A percentile compares a stretch with the other conserved stretches of the same genome.
These are phyloP conservation scores for Epizoanthus stellaris DNA, from an alignment of 92 coral and sea anemone species.

Conservation along the genomic window DNA sequence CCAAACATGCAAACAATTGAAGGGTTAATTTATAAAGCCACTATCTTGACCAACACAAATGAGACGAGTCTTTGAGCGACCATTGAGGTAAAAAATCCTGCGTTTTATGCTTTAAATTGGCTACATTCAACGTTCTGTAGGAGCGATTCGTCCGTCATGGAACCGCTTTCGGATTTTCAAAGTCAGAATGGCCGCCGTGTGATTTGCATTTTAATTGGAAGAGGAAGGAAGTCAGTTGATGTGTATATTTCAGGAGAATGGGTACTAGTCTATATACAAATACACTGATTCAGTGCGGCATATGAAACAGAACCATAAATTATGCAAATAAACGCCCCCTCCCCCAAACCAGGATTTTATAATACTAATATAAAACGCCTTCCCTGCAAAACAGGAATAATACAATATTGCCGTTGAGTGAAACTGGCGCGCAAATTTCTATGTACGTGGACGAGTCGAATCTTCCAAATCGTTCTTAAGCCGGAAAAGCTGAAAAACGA, in stretches of 20 bases:
- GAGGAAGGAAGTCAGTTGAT: neutral
- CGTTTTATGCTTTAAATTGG: neutral
- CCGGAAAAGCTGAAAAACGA: no score
- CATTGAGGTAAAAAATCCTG: constrained; percentile 9
- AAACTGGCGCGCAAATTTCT: no score
- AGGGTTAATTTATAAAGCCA: neutral
- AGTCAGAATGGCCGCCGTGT: neutral
- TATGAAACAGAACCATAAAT: no score
- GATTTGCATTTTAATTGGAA: constrained; percentile 35
- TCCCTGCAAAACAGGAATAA: no score
- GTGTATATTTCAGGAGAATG: neutral
- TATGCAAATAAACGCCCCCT: no score
- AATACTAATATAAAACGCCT: no score
- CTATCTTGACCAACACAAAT: constrained; percentile 6
- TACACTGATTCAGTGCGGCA: no score
- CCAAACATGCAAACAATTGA: constrained; percentile 28
- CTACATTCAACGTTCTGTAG: neutral
- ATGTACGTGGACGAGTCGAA: no score
- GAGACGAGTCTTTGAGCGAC: neutral
- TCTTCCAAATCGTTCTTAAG: no score
- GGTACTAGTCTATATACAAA: constrained; percentile 5
- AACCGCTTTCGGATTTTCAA: constrained; percentile 25
- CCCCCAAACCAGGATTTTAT: no score
- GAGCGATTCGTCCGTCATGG: constrained; percentile 15
- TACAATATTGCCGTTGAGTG: no score